Evolutionary conservation across 2,113 vertebrate genomes (phyloP).

Genomic region (Oryctolagus cuniculus): DNA sequence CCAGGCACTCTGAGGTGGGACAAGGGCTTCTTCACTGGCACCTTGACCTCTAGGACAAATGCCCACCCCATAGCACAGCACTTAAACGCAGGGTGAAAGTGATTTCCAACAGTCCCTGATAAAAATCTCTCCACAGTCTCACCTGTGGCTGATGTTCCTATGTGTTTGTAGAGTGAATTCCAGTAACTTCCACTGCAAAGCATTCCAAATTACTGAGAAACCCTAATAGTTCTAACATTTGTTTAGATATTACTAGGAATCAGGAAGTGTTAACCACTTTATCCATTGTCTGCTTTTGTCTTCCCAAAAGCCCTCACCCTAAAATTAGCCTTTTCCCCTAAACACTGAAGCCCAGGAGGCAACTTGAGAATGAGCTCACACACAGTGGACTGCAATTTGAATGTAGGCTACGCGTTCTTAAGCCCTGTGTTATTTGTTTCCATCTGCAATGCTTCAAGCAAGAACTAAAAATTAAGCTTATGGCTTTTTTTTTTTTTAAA

Average conservation of each 20-base stretch:
- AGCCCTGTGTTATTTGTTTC: background rate
- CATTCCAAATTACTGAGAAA: background rate
- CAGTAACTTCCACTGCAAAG: background rate
- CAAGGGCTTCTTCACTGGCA: no score
- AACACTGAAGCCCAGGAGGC: slow-evolving; percentile 15
- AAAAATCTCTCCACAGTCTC: background rate
- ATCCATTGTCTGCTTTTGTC: background rate
- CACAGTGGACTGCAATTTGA: background rate
- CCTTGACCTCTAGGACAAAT: no score
- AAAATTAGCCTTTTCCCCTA: background rate
- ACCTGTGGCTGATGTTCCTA: background rate
- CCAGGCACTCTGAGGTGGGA: no score
- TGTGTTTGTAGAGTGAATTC: background rate
- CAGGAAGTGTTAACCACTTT: background rate
- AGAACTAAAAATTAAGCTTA: background rate
- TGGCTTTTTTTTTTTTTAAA: no score
- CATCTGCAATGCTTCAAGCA: background rate
- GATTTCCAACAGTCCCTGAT: background rate
- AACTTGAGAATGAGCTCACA: background rate
- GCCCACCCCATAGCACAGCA: background rate
- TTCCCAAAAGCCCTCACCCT: background rate
- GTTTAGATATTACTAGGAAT: background rate
- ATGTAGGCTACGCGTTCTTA: slow-evolving; percentile 23
- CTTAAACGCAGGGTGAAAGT: background rate
- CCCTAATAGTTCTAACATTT: background rate